These are phyloP conservation scores for Nasonia longicornis DNA, from an alignment of 1,140 invertebrate genomes.

Conservation along the genomic window DNA sequence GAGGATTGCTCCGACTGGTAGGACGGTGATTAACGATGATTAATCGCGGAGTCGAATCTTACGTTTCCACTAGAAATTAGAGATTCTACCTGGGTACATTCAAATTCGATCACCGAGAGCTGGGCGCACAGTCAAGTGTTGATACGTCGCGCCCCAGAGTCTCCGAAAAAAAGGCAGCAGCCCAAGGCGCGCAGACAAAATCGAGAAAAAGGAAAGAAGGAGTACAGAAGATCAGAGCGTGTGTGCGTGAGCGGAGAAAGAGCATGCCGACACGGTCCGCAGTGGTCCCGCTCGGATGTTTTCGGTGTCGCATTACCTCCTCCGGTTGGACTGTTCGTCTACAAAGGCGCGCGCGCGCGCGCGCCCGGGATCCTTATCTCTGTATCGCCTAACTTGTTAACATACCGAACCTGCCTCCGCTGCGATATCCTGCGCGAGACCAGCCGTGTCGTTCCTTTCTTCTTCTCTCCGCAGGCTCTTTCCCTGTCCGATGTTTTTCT, in stretches of 20 bases:
- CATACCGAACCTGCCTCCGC: conserved; percentile 44
- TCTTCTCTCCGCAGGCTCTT: not conserved
- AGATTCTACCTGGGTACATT: not conserved
- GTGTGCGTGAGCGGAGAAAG: not conserved
- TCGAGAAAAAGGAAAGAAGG: not conserved
- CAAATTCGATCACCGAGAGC: not conserved
- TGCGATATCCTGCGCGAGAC: conserved; percentile 21
- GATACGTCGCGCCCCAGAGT: not conserved
- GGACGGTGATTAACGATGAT: no score
- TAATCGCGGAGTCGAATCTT: not conserved
- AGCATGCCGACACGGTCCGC: conserved; percentile 17
- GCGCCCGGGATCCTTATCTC: conserved; percentile 40
- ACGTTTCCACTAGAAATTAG: not conserved
- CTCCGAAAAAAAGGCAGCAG: not conserved
- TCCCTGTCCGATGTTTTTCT: not conserved
- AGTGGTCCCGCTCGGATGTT: conserved; percentile 5
- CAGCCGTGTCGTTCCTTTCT: conserved; percentile 28
- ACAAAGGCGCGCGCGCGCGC: conserved; percentile 7
- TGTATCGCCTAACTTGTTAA: conserved; percentile 50
- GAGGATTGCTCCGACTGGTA: not conserved
- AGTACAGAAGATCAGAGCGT: not conserved
- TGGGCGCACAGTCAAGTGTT: not conserved
- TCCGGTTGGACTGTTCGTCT: not conserved
- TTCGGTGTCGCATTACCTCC: conserved; percentile 43
- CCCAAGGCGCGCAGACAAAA: not conserved